Conservation (phyloP, 2,888 invertebrate genomes). For the Orthosia gracilis region DNA sequence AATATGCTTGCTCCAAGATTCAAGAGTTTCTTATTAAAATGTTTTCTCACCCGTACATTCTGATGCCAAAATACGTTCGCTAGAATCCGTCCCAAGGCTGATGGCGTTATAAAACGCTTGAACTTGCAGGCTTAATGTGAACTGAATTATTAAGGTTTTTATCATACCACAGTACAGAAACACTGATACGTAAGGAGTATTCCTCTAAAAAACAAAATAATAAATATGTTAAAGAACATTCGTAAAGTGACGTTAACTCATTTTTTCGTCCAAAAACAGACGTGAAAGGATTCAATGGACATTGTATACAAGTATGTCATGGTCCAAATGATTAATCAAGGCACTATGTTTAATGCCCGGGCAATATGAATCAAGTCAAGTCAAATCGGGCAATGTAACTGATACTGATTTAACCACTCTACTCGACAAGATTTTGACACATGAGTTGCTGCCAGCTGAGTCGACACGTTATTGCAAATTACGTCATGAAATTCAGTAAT, state of each 20-base stretch:
- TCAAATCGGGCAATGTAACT: too few species aligned
- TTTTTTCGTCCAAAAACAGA: background rate
- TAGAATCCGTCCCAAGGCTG: background rate
- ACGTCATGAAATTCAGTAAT: too few species aligned
- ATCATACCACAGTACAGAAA: constrained; percentile 31
- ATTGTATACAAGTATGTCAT: background rate
- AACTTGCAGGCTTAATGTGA: constrained; percentile 16
- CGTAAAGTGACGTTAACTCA: too few species aligned
- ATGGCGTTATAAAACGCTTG: constrained; percentile 31
- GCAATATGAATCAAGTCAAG: too few species aligned
- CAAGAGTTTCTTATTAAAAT: background rate
- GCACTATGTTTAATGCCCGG: too few species aligned
- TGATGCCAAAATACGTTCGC: constrained; percentile 17
- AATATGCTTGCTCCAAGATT: background rate
- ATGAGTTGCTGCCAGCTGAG: too few species aligned
- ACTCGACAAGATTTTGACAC: too few species aligned
- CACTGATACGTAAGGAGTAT: constrained; percentile 31
- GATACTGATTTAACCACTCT: too few species aligned
- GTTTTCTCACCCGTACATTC: constrained; percentile 23
- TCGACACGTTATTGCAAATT: too few species aligned
- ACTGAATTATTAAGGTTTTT: constrained; percentile 29
- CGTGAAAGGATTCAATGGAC: background rate
- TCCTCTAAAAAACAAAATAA: constrained; percentile 1
- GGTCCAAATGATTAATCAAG: too few species aligned
- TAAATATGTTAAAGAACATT: background rate